Percentiles rank a stretch among this genome's conserved stretches.
These are phyloP conservation scores for Drosophila siamana DNA, from an alignment of 2,888 invertebrate species.

Conservation along the genomic window DNA sequence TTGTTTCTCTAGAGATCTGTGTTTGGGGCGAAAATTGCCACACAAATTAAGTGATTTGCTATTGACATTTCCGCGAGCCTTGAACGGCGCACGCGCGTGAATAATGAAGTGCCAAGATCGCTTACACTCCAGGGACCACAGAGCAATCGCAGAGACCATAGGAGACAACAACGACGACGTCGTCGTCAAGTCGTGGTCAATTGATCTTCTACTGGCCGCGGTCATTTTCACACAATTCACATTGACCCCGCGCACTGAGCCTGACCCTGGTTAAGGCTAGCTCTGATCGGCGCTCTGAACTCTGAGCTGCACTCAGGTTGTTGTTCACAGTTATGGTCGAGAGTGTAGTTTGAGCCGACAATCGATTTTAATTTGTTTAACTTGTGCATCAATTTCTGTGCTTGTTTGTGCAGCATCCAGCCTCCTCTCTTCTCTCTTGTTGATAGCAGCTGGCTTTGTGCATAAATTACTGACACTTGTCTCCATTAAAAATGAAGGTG, in stretches of 20 bases:
- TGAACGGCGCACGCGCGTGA: slow-evolving; percentile 78
- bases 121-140: slow-evolving; percentile 59
- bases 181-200: slow-evolving; percentile 53
- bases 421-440: slow-evolving; percentile 9
- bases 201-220: slow-evolving; percentile 55
- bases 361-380: slow-evolving; percentile 81
- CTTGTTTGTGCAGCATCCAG: slow-evolving; percentile 60
- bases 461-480: slow-evolving; percentile 82
- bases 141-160: background rate
- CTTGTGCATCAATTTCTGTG: slow-evolving; percentile 77
- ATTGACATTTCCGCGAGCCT: slow-evolving; percentile 80
- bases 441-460: slow-evolving; percentile 57
- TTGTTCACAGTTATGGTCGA: slow-evolving; percentile 52
- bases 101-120: slow-evolving; percentile 82
- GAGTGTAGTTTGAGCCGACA: slow-evolving; percentile 52
- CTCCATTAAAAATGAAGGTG: slow-evolving; percentile 81
- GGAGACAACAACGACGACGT: background rate
- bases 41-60: slow-evolving; percentile 83
- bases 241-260: slow-evolving; percentile 72
- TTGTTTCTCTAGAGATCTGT: slow-evolving; percentile 16
- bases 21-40: slow-evolving; percentile 69
- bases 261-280: slow-evolving; percentile 73
- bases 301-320: slow-evolving; percentile 31
- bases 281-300: background rate
- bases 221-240: slow-evolving; percentile 78